Percentiles rank a stretch among this genome's conserved stretches.
phyloP scores from a whole-genome alignment of 2,888 invertebrate species.

The Timema podura region DNA sequence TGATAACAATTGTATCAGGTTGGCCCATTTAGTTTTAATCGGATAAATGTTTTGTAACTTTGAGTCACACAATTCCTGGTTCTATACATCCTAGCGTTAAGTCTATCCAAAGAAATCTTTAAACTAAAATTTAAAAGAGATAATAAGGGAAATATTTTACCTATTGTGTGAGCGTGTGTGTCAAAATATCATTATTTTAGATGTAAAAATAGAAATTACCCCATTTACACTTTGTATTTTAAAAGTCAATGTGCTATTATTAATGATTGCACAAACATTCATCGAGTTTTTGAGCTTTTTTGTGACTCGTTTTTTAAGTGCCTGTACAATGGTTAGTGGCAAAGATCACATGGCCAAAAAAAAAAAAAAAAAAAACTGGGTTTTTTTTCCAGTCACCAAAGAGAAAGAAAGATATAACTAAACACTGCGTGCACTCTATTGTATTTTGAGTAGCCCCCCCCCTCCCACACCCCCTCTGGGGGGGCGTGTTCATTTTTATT shows the following conservation, averaged over 20 bases:
- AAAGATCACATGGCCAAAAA: conserved; percentile 27
- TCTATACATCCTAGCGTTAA: too few relatives aligned
- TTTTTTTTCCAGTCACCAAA: conserved; percentile 21
- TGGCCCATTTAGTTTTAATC: too few relatives aligned
- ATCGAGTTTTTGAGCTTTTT: conserved; percentile 30
- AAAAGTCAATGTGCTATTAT: conserved; percentile 23
- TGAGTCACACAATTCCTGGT: too few relatives aligned
- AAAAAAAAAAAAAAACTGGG: conserved; percentile 12
- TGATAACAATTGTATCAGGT: too few relatives aligned
- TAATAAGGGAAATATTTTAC: too few relatives aligned
- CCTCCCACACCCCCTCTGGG: not conserved
- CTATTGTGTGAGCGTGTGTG: too few relatives aligned
- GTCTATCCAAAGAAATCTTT: too few relatives aligned
- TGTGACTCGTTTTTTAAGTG: conserved; percentile 32
- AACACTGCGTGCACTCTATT: not conserved
- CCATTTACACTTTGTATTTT: conserved; percentile 17
- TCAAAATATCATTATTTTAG: too few relatives aligned
- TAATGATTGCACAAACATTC: conserved; percentile 29
- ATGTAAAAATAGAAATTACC: too few relatives aligned
- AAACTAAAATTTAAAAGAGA: too few relatives aligned
- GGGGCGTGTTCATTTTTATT: conserved; percentile 37
- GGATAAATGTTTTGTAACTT: too few relatives aligned
- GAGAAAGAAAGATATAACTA: conserved; percentile 15
- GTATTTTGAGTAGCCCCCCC: not conserved
- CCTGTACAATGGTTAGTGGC: conserved; percentile 32